A percentile compares a stretch with the other conserved stretches of the same genome.
Evolutionary conservation across 2,113 vertebrate genomes (phyloP).

Genomic region (Phrynosoma blainvillii): DNA sequence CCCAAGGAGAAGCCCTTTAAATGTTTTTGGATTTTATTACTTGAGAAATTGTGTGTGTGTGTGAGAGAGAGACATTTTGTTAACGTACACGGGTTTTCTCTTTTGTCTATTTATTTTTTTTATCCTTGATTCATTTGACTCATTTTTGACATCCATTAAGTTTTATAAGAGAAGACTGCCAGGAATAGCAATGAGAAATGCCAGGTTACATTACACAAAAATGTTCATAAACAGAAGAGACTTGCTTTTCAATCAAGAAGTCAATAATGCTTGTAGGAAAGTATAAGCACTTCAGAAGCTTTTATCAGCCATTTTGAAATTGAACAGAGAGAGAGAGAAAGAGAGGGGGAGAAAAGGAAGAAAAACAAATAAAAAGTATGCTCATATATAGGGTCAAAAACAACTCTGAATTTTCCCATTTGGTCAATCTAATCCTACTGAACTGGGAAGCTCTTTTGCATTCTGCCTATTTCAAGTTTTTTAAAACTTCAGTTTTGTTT

Average conservation of each 20-base stretch:
- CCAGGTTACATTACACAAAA: constrained; percentile 73
- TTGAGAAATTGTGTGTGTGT: not conserved
- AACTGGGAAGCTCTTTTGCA: not conserved
- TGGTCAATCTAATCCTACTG: not conserved
- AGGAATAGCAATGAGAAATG: constrained; percentile 72
- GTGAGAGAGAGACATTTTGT: constrained; percentile 41
- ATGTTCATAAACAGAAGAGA: constrained; percentile 73
- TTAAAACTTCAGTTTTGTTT: not conserved
- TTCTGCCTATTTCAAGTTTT: not conserved
- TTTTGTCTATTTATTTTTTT: constrained; percentile 73
- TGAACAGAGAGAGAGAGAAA: not conserved
- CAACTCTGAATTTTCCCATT: not conserved
- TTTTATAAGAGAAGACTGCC: constrained; percentile 75
- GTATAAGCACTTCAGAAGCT: constrained; percentile 48
- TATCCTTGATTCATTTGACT: constrained; percentile 68
- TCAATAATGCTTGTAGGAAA: constrained; percentile 72
- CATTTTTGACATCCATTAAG: constrained; percentile 74
- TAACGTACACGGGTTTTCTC: constrained; percentile 52
- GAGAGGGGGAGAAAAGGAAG: no score
- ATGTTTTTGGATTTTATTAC: constrained; percentile 39
- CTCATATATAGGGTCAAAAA: not conserved
- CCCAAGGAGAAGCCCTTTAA: constrained; percentile 22
- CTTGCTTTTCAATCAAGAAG: constrained; percentile 71
- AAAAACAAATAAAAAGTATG: not conserved
- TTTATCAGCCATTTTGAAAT: constrained; percentile 61